phyloP scores from a whole-genome alignment of 2,113 vertebrate species.

The Elgaria multicarinata region DNA sequence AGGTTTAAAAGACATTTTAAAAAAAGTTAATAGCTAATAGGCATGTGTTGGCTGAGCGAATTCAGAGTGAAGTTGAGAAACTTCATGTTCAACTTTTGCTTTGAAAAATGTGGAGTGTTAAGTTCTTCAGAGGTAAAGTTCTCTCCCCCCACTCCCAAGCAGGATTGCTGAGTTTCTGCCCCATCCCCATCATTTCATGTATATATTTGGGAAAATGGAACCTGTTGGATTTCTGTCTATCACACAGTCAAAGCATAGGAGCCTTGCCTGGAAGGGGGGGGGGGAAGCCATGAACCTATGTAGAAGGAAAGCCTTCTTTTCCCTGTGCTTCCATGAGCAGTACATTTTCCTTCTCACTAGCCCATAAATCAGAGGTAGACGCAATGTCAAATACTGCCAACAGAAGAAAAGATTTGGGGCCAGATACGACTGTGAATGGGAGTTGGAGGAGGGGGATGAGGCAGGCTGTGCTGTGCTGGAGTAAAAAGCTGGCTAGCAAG shows the following conservation, averaged over 20 bases:
- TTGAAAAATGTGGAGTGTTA: constrained; percentile 23
- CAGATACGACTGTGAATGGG: accelerated
- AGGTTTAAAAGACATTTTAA: background rate
- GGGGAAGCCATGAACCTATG: background rate
- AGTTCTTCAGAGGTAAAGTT: background rate
- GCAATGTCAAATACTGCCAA: background rate
- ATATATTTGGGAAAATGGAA: background rate
- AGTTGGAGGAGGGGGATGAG: background rate
- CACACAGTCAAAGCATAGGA: background rate
- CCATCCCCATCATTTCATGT: background rate
- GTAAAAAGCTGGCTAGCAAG: background rate
- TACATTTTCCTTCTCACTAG: constrained; percentile 53
- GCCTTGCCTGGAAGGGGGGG: background rate
- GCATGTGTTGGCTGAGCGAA: background rate
- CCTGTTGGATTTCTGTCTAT: background rate
- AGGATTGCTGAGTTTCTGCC: background rate
- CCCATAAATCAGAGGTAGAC: constrained; percentile 65
- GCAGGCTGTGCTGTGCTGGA: background rate
- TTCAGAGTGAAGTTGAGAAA: constrained; percentile 22
- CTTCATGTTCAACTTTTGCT: background rate
- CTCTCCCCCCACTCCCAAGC: too few species aligned
- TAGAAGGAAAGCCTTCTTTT: constrained; percentile 5
- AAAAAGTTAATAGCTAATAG: background rate
- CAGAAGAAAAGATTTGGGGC: constrained; percentile 13
- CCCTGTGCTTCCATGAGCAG: background rate